Evolutionary conservation across 1,140 invertebrate genomes (phyloP).

Genomic region (Apis florea): DNA sequence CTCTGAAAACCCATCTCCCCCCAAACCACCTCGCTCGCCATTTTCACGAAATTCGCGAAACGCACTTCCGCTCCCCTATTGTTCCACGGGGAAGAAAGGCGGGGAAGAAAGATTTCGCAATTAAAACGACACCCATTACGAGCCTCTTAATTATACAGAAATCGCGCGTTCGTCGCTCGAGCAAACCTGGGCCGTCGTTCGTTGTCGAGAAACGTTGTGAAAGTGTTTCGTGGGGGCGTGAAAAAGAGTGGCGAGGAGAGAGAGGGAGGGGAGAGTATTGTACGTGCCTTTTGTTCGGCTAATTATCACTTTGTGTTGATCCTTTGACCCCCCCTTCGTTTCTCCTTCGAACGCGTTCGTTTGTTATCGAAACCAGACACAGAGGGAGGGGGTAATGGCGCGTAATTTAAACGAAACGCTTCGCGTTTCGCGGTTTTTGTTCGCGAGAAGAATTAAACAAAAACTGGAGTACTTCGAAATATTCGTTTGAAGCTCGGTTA

Average conservation of each 20-base stretch:
- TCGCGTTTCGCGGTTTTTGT: not conserved
- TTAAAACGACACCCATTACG: slow-evolving; percentile 32
- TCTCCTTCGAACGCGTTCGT: not conserved
- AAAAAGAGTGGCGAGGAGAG: not conserved
- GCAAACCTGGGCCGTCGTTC: not conserved
- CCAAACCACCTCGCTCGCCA: too few relatives aligned
- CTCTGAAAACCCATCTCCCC: too few relatives aligned
- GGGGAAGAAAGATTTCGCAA: slow-evolving; percentile 4
- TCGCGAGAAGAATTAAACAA: not conserved
- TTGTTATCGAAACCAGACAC: not conserved
- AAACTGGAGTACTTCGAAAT: not conserved
- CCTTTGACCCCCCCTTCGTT: slow-evolving; percentile 6
- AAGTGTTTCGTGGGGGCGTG: not conserved
- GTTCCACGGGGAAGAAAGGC: not conserved
- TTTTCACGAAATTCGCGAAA: slow-evolving; percentile 1
- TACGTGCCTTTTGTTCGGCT: slow-evolving; percentile 10
- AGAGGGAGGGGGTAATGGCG: not conserved
- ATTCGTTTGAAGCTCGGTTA: not conserved
- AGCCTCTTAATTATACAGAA: slow-evolving; percentile 17
- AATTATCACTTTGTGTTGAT: slow-evolving; percentile 31
- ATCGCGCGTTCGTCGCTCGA: slow-evolving; percentile 21
- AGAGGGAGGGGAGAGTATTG: not conserved
- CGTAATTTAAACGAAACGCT: not conserved
- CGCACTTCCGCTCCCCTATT: not conserved
- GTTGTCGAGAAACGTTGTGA: not conserved